Evolutionary conservation across 2,888 invertebrate genomes (phyloP), one percentile per base, ranked within the genome.

Genomic region (Drosophila sordidula): DNA sequence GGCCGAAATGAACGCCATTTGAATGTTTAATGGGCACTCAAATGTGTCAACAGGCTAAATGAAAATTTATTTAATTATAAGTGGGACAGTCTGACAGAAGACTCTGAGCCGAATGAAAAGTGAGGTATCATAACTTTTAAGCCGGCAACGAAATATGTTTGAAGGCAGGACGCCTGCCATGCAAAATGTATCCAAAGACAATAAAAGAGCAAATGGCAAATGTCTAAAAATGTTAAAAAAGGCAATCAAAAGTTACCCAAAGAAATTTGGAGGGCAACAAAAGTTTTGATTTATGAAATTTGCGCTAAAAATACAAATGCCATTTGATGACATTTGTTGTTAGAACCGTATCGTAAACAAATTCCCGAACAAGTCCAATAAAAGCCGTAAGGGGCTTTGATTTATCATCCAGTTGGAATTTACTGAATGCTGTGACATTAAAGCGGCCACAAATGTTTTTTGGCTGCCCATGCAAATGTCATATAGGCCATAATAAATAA

Each of bases 21-120:
- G 65, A 77, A 81, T 80, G 81, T 87, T 83, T 87, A 84, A 87
- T 87, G 87, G 81, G 87, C 87, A 84, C 81, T 84, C 87, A 84
- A 77, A 84, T 77, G 87, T 83, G 83, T 83, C 87, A 83, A 87
- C 81, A 81, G 71, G 75, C 87, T 77, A 77, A 81, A 81, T 83
- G 75, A 70, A 73, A 83, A 83, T 81, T 81, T 79, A 81, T 83
- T 87, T 83, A 83, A 83, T 83, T 83, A 87, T 77, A 70, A 76
- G 63, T 71, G 34, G 63, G 80, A 72, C 50, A 66, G 61, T 3
- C 29, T 2, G 39, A 41, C 34, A 32, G 34, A 45, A 54, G 5
- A 12, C 39, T 18, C 6, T 6, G 6, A 12, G 11, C 11, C 36
- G 38, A 65, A 54, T 76, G 78, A 78, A 69, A 67, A 64, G 77